Evolutionary conservation across 2,113 vertebrate genomes (phyloP).

Genomic region (Euleptes europaea): DNA sequence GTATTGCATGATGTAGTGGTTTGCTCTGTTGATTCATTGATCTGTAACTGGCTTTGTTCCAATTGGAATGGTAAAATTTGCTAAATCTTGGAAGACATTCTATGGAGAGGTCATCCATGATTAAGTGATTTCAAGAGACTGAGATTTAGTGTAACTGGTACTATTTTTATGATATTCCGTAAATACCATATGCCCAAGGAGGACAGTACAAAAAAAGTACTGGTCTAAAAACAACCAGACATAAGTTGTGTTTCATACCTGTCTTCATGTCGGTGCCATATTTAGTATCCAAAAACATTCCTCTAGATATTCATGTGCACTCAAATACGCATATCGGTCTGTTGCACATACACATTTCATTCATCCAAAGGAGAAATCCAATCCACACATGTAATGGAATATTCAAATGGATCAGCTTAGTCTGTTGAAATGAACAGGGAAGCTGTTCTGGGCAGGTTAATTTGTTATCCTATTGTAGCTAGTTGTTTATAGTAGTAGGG

Average conservation of each 20-base stretch:
- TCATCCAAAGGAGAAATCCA: no score
- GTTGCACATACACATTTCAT: no score
- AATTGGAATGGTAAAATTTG: neutral
- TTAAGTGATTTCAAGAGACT: slow-evolving; percentile 13
- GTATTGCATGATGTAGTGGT: neutral
- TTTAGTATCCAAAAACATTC: neutral
- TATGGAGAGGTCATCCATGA: neutral
- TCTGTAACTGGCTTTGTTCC: neutral
- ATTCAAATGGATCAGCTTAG: no score
- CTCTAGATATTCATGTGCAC: neutral
- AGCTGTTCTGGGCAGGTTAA: no score
- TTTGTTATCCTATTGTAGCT: no score
- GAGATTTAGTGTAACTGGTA: neutral
- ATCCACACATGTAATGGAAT: no score
- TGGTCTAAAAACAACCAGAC: neutral
- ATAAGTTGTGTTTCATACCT: neutral
- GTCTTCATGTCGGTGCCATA: neutral
- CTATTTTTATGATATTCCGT: no score
- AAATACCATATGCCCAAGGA: neutral
- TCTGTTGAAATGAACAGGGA: no score
- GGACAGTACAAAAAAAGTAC: neutral
- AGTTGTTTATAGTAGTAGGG: no score
- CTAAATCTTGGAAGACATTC: neutral
- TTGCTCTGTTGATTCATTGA: neutral
- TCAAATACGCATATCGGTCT: neutral